Conservation (phyloP, 2,113 vertebrate species). For the Coracopsis vasa region DNA sequence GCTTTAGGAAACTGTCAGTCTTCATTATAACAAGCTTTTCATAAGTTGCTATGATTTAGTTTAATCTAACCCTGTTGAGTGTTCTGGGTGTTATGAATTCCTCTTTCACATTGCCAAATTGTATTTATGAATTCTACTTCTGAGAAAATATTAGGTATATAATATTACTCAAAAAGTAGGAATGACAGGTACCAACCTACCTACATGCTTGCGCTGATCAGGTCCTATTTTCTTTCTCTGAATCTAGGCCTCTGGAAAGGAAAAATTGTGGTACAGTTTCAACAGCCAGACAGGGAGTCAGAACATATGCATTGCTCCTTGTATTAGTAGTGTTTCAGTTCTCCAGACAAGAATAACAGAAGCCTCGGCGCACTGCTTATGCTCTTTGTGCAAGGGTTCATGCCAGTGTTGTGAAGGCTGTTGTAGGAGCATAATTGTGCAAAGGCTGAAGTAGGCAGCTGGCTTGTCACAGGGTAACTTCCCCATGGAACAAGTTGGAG, state of each 20-base stretch:
- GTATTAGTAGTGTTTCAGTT: neutral
- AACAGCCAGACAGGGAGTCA: neutral
- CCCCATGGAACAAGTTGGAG: neutral
- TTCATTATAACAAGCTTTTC: neutral
- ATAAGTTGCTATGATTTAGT: neutral
- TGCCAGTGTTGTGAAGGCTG: neutral
- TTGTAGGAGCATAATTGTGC: neutral
- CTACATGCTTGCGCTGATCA: fast-evolving
- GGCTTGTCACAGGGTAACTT: neutral
- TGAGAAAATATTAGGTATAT: neutral
- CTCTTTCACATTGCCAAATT: neutral
- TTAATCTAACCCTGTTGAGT: neutral
- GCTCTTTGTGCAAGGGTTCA: neutral
- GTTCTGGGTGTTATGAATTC: neutral
- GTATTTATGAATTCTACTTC: neutral
- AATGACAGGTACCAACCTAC: neutral
- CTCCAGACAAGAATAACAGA: neutral
- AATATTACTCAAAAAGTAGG: neutral
- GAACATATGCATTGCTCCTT: neutral
- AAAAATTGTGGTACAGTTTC: neutral
- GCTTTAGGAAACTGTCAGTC: neutral
- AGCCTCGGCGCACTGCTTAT: neutral
- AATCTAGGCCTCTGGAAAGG: neutral
- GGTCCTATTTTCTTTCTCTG: neutral
- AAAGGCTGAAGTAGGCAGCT: neutral